Conservation (phyloP, 2,888 invertebrate species). For the Hemicrepidius hirtus region DNA sequence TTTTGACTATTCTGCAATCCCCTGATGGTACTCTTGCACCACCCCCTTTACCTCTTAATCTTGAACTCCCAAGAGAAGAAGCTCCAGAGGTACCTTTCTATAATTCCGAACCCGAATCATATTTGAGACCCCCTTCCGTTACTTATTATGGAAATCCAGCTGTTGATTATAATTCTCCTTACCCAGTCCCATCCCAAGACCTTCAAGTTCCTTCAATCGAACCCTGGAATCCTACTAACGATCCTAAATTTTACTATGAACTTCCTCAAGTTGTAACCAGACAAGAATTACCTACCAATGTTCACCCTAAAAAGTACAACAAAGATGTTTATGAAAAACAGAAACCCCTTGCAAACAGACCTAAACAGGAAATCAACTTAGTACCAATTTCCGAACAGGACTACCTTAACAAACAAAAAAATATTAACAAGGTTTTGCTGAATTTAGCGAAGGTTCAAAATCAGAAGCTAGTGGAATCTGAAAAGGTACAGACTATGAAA, state of each 20-base stretch:
- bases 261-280: conserved; percentile 67
- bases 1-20: conserved; percentile 50
- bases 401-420: conserved; percentile 65
- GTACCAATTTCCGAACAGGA: conserved; percentile 70
- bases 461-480: conserved; percentile 72
- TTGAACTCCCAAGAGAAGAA: conserved; percentile 65
- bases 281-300: conserved; percentile 73
- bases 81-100: conserved; percentile 64
- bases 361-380: conserved; percentile 72
- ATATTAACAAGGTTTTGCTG: conserved; percentile 67
- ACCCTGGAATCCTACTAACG: conserved; percentile 69
- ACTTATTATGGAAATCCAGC: conserved; percentile 48
- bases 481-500: conserved; percentile 61
- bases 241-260: conserved; percentile 68
- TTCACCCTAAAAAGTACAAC: conserved; percentile 77
- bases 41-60: conserved; percentile 58
- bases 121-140: conserved; percentile 62
- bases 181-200: conserved; percentile 71
- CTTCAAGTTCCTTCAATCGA: conserved; percentile 71
- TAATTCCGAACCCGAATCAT: conserved; percentile 63
- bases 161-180: conserved; percentile 41
- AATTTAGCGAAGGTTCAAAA: conserved; percentile 74
- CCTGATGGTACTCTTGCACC: conserved; percentile 42
- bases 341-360: conserved; percentile 66
- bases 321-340: conserved; percentile 71